These are phyloP conservation scores for Cephalopachus bancanus DNA, from an alignment of 2,797 vertebrate genomes.

Conservation along the genomic window DNA sequence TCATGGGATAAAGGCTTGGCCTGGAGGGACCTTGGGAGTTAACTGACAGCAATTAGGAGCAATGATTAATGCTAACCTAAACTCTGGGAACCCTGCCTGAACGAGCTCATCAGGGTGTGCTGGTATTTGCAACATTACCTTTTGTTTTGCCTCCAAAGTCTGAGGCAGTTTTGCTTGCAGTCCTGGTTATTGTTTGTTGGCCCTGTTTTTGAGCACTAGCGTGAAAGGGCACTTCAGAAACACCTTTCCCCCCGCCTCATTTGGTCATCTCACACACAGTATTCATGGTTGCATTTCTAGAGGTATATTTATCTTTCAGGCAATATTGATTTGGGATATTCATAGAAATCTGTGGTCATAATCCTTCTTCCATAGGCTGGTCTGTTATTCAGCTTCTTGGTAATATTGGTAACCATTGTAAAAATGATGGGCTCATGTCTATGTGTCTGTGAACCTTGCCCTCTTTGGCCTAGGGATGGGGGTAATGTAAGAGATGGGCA, in stretches of 20 bases:
- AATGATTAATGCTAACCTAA: slow-evolving; percentile 53
- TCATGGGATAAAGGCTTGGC: slow-evolving; percentile 38
- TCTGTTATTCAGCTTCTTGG: slow-evolving; percentile 12
- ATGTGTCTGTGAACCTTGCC: background rate
- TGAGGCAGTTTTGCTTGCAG: background rate
- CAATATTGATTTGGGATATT: background rate
- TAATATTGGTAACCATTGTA: background rate
- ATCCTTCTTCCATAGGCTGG: background rate
- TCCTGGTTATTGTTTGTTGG: background rate
- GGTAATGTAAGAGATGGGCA: background rate
- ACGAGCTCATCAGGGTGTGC: background rate
- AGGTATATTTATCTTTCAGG: background rate
- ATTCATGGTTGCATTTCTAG: background rate
- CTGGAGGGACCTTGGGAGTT: background rate
- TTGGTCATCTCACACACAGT: background rate
- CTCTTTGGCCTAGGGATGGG: background rate
- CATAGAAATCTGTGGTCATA: background rate
- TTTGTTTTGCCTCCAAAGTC: background rate
- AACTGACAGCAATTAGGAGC: slow-evolving; percentile 65
- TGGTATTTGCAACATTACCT: slow-evolving; percentile 7
- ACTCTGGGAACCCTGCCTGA: slow-evolving; percentile 17
- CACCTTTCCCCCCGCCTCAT: background rate
- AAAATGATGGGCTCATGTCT: background rate
- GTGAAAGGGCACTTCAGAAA: background rate
- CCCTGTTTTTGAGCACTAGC: background rate